These are phyloP conservation scores for Leptopilina syphax DNA, from an alignment of 2,888 invertebrate genomes.

Conservation along the genomic window DNA sequence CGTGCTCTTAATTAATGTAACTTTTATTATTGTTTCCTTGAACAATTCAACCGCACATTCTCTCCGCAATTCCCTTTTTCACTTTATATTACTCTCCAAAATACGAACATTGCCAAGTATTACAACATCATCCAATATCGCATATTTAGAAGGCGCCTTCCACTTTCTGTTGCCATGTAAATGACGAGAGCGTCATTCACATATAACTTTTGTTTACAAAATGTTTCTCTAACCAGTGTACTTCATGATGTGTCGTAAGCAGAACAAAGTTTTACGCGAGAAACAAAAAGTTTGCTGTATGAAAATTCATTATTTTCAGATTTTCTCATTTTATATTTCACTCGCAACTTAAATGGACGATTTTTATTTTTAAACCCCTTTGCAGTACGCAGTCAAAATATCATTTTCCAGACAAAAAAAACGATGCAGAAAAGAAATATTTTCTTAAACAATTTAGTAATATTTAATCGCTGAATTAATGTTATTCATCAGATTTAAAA, in stretches of 20 bases:
- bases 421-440: too few relatives aligned
- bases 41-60: conserved; percentile 64
- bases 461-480: too few relatives aligned
- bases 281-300: conserved; percentile 28
- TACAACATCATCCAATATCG: conserved; percentile 12
- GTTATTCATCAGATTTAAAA: too few relatives aligned
- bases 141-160: not conserved
- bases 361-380: too few relatives aligned
- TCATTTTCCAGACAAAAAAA: too few relatives aligned
- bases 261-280: conserved; percentile 28
- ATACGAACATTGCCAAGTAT: not conserved
- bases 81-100: conserved; percentile 40
- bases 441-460: too few relatives aligned
- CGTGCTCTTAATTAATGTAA: conserved; percentile 73
- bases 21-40: conserved; percentile 73
- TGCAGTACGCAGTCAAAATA: too few relatives aligned
- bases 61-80: conserved; percentile 54
- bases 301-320: not conserved
- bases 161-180: conserved; percentile 42
- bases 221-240: conserved; percentile 41
- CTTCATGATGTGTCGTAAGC: not conserved
- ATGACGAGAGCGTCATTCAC: conserved; percentile 59
- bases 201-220: conserved; percentile 61
- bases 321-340: not conserved
- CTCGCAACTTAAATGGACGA: too few relatives aligned